Evolutionary conservation across 2,113 vertebrate genomes (phyloP).

Genomic region (Ivindomyrus marchei): DNA sequence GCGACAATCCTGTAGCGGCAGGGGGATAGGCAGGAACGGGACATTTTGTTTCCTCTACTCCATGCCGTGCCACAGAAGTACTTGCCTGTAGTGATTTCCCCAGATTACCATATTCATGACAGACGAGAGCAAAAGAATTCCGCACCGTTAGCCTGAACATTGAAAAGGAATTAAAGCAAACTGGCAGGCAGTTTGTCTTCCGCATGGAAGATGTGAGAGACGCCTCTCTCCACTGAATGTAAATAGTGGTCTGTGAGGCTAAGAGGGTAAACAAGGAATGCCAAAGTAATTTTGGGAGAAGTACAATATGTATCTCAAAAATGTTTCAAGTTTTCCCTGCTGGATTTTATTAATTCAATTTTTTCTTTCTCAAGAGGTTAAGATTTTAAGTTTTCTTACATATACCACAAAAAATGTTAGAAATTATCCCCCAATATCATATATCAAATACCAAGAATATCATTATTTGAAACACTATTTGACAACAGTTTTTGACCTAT

Average conservation of each 20-base stretch:
- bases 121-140: slow-evolving; percentile 66
- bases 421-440: neutral
- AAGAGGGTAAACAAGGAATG: slow-evolving; percentile 27
- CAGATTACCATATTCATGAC: slow-evolving; percentile 86
- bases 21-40: slow-evolving; percentile 53
- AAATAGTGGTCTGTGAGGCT: slow-evolving; percentile 64
- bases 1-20: slow-evolving; percentile 66
- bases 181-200: slow-evolving; percentile 75
- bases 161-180: slow-evolving; percentile 66
- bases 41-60: slow-evolving; percentile 56
- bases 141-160: slow-evolving; percentile 63
- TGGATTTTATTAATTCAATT: neutral
- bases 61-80: slow-evolving; percentile 78
- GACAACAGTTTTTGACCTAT: neutral
- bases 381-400: neutral
- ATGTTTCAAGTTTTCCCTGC: neutral
- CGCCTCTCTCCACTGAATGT: slow-evolving; percentile 60
- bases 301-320: neutral
- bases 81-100: slow-evolving; percentile 73
- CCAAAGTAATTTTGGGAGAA: neutral
- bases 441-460: neutral
- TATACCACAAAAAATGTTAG: neutral
- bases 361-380: neutral
- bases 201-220: slow-evolving; percentile 64
- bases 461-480: neutral